Conservation (phyloP, 2,797 vertebrate genomes). For the Lutjanus campechanus region DNA sequence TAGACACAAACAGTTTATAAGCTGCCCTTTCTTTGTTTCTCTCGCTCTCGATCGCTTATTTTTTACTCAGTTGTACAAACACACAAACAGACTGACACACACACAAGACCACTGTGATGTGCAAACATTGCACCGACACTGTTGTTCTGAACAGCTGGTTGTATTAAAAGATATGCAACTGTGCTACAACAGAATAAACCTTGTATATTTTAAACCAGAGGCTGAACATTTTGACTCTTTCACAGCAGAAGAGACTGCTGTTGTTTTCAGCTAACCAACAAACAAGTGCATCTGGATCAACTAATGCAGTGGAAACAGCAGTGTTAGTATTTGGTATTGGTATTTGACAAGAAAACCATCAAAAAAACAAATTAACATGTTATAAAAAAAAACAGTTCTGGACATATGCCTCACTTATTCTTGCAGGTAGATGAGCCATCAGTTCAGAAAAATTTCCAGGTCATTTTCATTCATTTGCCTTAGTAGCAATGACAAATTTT, state of each 20-base stretch:
- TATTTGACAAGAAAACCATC: background rate
- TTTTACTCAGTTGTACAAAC: slow-evolving; percentile 7
- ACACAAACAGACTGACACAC: background rate
- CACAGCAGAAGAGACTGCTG: slow-evolving; percentile 1
- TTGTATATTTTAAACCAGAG: background rate
- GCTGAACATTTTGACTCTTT: background rate
- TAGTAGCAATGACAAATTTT: background rate
- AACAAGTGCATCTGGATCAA: background rate
- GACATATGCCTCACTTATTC: background rate
- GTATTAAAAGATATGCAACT: background rate
- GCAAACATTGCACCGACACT: background rate
- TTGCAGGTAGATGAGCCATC: background rate
- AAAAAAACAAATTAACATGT: background rate
- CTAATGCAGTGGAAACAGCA: slow-evolving; percentile 6
- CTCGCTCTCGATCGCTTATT: slow-evolving; percentile 10
- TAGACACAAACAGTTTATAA: slow-evolving; percentile 44
- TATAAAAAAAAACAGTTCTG: background rate
- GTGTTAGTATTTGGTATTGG: background rate
- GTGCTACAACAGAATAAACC: slow-evolving; percentile 2
- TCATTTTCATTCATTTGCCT: background rate
- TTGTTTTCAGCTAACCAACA: background rate
- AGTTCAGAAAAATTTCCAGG: background rate
- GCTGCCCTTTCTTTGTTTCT: slow-evolving; percentile 28
- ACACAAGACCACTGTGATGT: background rate
- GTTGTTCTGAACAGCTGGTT: slow-evolving; percentile 23